phyloP scores from a whole-genome alignment of 2,113 vertebrate genomes.

The Grammatotria lemairii region DNA sequence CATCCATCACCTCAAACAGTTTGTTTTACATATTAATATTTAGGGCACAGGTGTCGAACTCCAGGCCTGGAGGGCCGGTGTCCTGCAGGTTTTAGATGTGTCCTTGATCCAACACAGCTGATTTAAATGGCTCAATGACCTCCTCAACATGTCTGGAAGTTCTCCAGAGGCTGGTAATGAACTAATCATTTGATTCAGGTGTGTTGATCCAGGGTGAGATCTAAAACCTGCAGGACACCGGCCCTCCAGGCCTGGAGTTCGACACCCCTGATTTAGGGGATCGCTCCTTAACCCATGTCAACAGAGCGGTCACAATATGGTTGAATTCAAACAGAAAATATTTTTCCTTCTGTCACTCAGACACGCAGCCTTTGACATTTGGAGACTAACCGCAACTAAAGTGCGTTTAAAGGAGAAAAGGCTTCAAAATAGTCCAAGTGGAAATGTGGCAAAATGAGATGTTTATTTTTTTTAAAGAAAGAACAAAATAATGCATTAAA shows the following conservation, averaged over 20 bases:
- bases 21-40: background rate
- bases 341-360: background rate
- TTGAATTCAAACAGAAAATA: background rate
- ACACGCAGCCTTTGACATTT: background rate
- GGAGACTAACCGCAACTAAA: fast-evolving
- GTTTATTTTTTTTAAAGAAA: background rate
- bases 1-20: fast-evolving
- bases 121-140: no score
- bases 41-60: no score
- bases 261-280: no score
- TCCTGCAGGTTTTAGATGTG: no score
- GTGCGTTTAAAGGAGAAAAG: background rate
- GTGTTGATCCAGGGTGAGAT: no score
- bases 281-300: background rate
- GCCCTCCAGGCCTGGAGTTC: no score
- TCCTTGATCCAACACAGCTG: no score
- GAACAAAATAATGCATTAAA: background rate
- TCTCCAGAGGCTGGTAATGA: no score
- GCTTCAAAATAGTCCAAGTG: background rate
- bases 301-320: background rate
- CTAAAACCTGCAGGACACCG: no score
- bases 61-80: no score
- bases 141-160: no score
- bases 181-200: no score
- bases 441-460: background rate